A percentile compares a stretch with the other conserved stretches of the same genome.
These are phyloP conservation scores for Lagocephalus sceleratus DNA, from an alignment of 2,797 vertebrate species.

Conservation along the genomic window DNA sequence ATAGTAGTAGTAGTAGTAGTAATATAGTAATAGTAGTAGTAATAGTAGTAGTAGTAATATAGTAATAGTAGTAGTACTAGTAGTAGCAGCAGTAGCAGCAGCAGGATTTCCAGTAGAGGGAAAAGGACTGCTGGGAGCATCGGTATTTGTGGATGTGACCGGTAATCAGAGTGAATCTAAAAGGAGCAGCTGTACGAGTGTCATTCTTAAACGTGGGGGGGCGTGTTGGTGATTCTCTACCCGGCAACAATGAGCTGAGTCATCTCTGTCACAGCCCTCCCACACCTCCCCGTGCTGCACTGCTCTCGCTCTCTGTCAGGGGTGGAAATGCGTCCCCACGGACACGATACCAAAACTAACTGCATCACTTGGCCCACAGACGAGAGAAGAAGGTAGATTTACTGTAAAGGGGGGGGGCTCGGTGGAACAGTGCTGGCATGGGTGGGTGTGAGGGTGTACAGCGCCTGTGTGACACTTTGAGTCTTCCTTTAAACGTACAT, in stretches of 20 bases:
- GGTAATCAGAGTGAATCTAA: too few relatives aligned
- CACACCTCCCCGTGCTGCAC: slow-evolving; percentile 74
- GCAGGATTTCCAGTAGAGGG: background rate
- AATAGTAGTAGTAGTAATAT: too few relatives aligned
- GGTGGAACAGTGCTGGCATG: slow-evolving; percentile 50
- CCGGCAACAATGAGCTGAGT: slow-evolving; percentile 79
- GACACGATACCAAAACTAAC: slow-evolving; percentile 69
- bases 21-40: too few relatives aligned
- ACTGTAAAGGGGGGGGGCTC: slow-evolving; percentile 74
- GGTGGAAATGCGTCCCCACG: slow-evolving; percentile 48
- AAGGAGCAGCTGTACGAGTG: slow-evolving; percentile 11
- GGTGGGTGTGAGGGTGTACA: slow-evolving; percentile 26
- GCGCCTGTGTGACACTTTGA: slow-evolving; percentile 1
- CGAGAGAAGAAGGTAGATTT: slow-evolving; percentile 72
- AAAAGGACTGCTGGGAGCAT: background rate
- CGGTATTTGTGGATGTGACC: background rate
- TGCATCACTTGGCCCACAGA: slow-evolving; percentile 66
- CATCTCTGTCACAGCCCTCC: slow-evolving; percentile 78
- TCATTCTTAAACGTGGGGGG: slow-evolving; percentile 20
- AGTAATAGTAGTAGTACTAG: too few relatives aligned
- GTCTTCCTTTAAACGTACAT: slow-evolving; percentile 9
- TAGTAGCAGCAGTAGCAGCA: too few relatives aligned
- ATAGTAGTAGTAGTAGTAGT: too few relatives aligned
- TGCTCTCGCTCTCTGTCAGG: slow-evolving; percentile 61
- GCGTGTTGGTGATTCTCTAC: slow-evolving; percentile 49